A percentile compares a stretch with the other conserved stretches of the same genome.
phyloP scores from a whole-genome alignment of 2,888 invertebrate genomes.

The Prosopocoilus inquinatus region DNA sequence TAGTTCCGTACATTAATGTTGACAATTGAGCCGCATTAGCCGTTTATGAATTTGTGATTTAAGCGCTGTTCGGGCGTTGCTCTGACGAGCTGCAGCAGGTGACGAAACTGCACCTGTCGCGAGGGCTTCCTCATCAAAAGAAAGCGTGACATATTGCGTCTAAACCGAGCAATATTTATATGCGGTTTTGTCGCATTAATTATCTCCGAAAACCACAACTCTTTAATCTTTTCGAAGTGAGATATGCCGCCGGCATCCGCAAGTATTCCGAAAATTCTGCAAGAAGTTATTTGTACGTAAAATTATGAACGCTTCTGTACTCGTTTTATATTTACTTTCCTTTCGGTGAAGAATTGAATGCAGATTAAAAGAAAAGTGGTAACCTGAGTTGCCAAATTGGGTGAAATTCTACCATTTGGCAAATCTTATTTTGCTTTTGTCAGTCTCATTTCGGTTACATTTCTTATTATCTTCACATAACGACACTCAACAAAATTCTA shows the following conservation, averaged over 20 bases:
- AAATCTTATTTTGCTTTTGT: no score
- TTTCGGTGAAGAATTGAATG: no score
- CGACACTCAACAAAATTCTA: no score
- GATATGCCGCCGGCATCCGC: neutral
- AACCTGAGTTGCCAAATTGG: no score
- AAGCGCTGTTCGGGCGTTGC: neutral
- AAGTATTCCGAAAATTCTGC: no score
- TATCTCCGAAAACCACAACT: neutral
- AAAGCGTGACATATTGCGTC: conserved; percentile 3
- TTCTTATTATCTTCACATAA: no score
- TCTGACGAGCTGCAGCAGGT: neutral
- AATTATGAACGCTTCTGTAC: no score
- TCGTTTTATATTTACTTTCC: no score
- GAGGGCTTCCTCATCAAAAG: neutral
- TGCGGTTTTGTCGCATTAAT: neutral
- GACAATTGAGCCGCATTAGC: neutral
- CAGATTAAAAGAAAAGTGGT: no score
- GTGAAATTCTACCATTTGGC: no score
- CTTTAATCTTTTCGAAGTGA: neutral
- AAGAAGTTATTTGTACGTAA: no score
- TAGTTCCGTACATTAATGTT: neutral
- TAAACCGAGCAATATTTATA: conserved; percentile 1
- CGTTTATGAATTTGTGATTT: neutral
- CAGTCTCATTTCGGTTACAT: no score
- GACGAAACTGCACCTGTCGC: conserved; percentile 1